Evolutionary conservation across 2,888 invertebrate species (phyloP), one percentile per base, ranked within the genome.

Genomic region (Rhogogaster chlorosoma): DNA sequence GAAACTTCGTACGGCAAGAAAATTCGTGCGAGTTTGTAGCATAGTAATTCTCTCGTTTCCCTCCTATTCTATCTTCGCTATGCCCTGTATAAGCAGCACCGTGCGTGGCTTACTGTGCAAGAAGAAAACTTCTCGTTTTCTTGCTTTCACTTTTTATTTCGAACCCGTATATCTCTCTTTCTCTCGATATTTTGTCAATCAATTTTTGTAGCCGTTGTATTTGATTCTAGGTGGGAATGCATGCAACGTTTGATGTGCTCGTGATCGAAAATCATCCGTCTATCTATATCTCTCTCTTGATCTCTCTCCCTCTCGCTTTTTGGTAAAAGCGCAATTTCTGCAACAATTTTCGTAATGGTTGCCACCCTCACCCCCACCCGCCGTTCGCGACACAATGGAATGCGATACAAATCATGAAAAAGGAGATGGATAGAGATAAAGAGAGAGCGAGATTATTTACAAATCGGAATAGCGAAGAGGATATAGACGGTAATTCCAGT

Each of bases 281-380:
- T 61, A 1, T 61, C 26, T 22, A 22, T 22, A 1, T 61, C 10
- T 9, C 2, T 61, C 3, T 61, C 12, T 61, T 10, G 3, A 3
- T 61, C 26, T 61, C 26, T 26, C 26, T 22, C 9, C 26, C 61
- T 61, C 26, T 61, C 22, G 18, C 26, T 61, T 22, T 61, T 32
- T 32, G 70, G 32, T 70, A 70, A 70, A 70, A 70, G 70, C 32
- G 70, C 70, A 70, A 70, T 70, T 70, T 70, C 32, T 70, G 18
- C n/a, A 70, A 70, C 70, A 70, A 70, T 70, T 70, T 70, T 70
- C 70, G 70, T 70, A 70, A 70, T 70, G 70, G 70, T 70, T 36
- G 3, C 70, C 67, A 67, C 70, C 70, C 32, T 32, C 29, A 2
- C 3, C 36, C n/a, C 70, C 36, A 32, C 70, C 15, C 22, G 29